A percentile compares a stretch with the other conserved stretches of the same genome.
Evolutionary conservation across 1,140 invertebrate genomes (phyloP).

Genomic region (Nasonia longicornis): DNA sequence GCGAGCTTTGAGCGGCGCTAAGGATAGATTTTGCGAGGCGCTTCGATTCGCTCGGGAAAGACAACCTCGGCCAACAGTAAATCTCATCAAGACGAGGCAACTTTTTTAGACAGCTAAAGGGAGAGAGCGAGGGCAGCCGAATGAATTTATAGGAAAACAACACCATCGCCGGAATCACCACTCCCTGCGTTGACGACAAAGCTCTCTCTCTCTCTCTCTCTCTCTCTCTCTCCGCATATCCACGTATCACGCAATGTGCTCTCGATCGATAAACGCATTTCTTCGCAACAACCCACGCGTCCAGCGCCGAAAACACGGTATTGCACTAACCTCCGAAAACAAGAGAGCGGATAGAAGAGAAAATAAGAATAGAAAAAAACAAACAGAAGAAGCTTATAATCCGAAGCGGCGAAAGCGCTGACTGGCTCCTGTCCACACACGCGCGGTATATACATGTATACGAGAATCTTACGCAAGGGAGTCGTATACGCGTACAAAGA

Average conservation of each 20-base stretch:
- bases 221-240: too few relatives aligned
- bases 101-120: neutral
- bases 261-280: neutral
- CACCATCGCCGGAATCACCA: neutral
- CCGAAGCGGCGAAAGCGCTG: slow-evolving; percentile 7
- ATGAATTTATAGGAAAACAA: neutral
- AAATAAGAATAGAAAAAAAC: neutral
- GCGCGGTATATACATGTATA: neutral
- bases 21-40: neutral
- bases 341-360: neutral
- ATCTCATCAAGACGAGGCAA: neutral
- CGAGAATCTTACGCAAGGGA: neutral
- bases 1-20: neutral
- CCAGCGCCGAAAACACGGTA: neutral
- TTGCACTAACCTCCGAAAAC: slow-evolving; percentile 12
- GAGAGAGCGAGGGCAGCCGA: neutral
- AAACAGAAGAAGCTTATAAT: neutral
- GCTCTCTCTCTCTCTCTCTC: neutral
- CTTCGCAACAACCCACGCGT: neutral
- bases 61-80: neutral
- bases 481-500: neutral
- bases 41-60: too few relatives aligned
- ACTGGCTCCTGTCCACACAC: neutral
- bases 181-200: neutral
- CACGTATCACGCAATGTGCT: neutral